Base-by-base conservation (phyloP, 2,113 vertebrate genomes). In the Helogale parvula region DNA sequence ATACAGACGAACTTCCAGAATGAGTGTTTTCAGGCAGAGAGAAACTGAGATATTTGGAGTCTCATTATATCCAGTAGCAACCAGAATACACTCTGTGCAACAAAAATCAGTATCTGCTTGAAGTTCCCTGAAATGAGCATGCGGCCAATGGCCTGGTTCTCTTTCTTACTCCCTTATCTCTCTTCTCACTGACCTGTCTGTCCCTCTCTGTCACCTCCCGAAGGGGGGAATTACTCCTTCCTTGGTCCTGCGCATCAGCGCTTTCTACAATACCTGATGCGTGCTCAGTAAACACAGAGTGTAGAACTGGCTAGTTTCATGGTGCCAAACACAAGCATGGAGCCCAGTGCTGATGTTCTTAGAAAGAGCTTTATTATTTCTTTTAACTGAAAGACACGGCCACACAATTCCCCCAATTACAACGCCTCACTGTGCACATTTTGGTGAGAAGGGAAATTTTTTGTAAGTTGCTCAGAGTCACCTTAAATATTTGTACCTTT, bases 171-270 rank as follows among this genome's bases (percentile, higher is more conserved):
- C 38, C 19, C 54, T 33, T 13, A 21, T 33, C 11, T 0, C 7
- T 29, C 1, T 82, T 57, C 9, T 33, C 3, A 0, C 10, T 50
- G n/a, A 47, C 6, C 21, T 5, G 0, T 31, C 63, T 47, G 3
- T 16, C 23, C 74, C 17, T 82, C n/a, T 50, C 12, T 41, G n/a
- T 31, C 7, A 1, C 16, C 65, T 65, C n/a, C 14, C 9, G 41
- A 38, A 76, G 23, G 0, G 3, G 31, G 15, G 21, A 23, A 23
- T 7, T 16, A 1, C 1, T 9, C 7, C 25, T 63, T n/a, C 7
- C 19, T 65, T 31, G 31, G 29, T 60, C 88, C 38, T 50, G 2
- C 68, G 13, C 4, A 0, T 60, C 25, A 35, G 23, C 13, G 31
- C 38, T 79, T 35, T 6, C 15, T 69, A 11, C 16, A 16, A 16